Percentiles rank a stretch among this genome's conserved stretches.
phyloP scores from a whole-genome alignment of 2,113 vertebrate genomes.

The Chaenogobius annularis region DNA sequence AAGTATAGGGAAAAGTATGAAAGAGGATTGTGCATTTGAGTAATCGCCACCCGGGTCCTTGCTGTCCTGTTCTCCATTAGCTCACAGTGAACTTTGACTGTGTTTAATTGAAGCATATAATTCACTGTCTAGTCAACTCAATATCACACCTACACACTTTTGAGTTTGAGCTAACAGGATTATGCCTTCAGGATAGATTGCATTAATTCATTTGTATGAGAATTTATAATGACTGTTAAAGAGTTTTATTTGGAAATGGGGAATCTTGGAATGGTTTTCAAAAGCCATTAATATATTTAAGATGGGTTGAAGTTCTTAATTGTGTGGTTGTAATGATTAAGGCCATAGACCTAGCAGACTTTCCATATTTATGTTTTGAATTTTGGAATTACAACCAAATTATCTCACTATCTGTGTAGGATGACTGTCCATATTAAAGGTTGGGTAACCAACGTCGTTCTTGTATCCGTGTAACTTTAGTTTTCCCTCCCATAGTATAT shows the following conservation, averaged over 20 bases:
- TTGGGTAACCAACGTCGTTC: no score
- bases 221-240: background rate
- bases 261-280: background rate
- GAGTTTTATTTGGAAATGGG: background rate
- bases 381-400: no score
- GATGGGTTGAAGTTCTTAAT: background rate
- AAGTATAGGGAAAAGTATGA: slow-evolving; percentile 46
- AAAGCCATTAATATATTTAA: no score
- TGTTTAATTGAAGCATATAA: slow-evolving; percentile 23
- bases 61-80: slow-evolving; percentile 1
- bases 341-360: no score
- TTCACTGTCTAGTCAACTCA: slow-evolving; percentile 17
- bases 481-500: no score
- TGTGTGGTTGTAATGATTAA: background rate
- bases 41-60: slow-evolving; percentile 25
- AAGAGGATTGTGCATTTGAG: slow-evolving; percentile 57
- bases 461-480: no score
- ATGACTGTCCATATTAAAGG: no score
- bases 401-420: no score
- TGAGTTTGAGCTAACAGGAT: background rate
- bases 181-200: background rate
- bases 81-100: slow-evolving; percentile 18
- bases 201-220: slow-evolving; percentile 1
- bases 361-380: no score
- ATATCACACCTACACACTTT: slow-evolving; percentile 4